Base-by-base conservation (phyloP, 2,113 vertebrate species). In the Podarcis raffonei region DNA sequence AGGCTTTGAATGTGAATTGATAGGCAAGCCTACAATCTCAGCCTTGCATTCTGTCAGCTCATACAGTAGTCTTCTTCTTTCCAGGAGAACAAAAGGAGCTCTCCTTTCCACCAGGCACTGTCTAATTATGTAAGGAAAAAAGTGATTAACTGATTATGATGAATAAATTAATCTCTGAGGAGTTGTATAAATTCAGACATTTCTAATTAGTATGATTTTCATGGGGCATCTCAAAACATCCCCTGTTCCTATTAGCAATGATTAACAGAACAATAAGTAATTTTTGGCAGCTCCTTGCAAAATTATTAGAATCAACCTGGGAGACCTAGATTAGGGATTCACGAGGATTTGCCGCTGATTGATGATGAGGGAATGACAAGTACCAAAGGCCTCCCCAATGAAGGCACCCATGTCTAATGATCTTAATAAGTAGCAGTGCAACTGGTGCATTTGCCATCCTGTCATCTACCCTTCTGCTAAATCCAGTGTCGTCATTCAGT, bases 81-180 rank as follows among this genome's bases (percentile, higher is more conserved):
- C 76, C 87, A 91, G 90, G 88, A 95, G 93, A 97, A 96, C 89
- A 90, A 91, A 94, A 93, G 91, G 79, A 94, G 95, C 92, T 95
- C 95, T 89, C 85, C 66, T 95, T 89, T 94, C 89, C 72, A 95
- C 81, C 74, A 96, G 90, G 95, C 96, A 86, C 91, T 93, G 93
- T 94, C 94, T 97, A 96, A 97, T 97, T 96, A 97, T 97, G 93
- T 96, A 96, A 96, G 95, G 72, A 93, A 53, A 97, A 95, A 95
- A 95, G 95, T 96, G 96, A 97, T 97, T 97, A 97, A 97, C 95
- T 96, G 96, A 97, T 96, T 96, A 94, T 95, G 95, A 97, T 96
- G 97, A 96, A 96, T 97, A 97, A 97, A 97, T 97, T 97, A 97
- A 97, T 97, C 96, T 96, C 96, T 59, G 87, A 96, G 94, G 96